These are phyloP conservation scores for Agelas oroides DNA, from an alignment of 37 sponge, comb jelly and placozoan genomes.

Conservation along the genomic window DNA sequence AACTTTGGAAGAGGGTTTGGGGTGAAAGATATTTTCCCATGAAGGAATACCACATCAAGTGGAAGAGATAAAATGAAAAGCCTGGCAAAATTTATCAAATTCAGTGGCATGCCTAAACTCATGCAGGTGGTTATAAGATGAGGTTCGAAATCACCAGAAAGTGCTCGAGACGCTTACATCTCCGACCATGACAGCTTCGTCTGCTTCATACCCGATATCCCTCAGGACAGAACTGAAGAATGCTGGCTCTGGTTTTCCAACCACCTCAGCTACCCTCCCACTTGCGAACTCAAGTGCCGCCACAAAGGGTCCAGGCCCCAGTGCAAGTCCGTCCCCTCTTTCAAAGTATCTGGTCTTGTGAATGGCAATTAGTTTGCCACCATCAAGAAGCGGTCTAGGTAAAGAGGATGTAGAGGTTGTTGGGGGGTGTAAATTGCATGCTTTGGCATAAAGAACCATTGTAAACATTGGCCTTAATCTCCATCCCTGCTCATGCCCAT, in stretches of 20 bases:
- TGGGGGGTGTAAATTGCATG: background rate
- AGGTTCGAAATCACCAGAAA: no score
- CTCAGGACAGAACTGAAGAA: constrained; percentile 64
- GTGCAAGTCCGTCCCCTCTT: constrained; percentile 52
- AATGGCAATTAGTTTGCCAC: constrained; percentile 57
- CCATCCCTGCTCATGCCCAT: no score
- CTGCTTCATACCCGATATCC: constrained; percentile 17
- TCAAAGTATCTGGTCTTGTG: constrained; percentile 72
- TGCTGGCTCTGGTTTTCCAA: constrained; percentile 62
- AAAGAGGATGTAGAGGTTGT: background rate
- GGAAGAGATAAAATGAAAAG: no score
- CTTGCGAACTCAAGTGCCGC: constrained; percentile 79
- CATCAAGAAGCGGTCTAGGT: constrained; percentile 44
- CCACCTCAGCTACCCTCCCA: constrained; percentile 42
- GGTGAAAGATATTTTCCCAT: no score
- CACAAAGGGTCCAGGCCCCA: constrained; percentile 84
- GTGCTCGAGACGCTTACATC: constrained; percentile 45
- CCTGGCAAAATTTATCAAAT: no score
- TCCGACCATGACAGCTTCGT: constrained; percentile 80
- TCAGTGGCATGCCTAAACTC: no score
- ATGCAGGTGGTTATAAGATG: no score
- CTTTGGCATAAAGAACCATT: no score
- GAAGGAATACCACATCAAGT: no score
- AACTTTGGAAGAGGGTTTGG: no score
- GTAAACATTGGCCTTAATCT: no score